phyloP scores from a whole-genome alignment of 2,797 vertebrate species.

The Sebastes oblongus region DNA sequence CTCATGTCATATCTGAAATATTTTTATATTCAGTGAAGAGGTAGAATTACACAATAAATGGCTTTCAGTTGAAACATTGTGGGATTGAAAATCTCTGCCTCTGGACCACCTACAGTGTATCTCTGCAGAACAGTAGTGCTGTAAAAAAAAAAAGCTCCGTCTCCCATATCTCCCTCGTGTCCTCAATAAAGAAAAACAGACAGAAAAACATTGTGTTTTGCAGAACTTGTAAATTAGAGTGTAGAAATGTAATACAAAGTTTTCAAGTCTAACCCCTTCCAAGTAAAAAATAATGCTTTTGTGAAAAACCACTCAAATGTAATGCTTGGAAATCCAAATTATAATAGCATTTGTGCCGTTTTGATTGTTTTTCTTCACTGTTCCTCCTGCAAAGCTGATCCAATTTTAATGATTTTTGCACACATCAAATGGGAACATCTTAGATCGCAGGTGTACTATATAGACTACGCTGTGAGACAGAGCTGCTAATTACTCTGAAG shows the following conservation, averaged over 20 bases:
- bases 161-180: not conserved
- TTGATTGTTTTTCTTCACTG: not conserved
- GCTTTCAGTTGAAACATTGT: constrained; percentile 23
- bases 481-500: not conserved
- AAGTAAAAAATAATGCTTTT: not conserved
- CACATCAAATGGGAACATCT: not conserved
- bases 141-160: not conserved
- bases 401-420: not conserved
- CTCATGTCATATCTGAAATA: constrained; percentile 30
- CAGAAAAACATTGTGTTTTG: not conserved
- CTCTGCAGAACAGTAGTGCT: constrained; percentile 16
- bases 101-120: constrained; percentile 36
- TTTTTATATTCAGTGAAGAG: constrained; percentile 32
- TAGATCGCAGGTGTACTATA: not conserved
- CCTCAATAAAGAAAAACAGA: not conserved
- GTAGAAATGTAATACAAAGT: not conserved
- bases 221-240: not conserved
- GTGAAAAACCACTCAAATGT: not conserved
- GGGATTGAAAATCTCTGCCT: constrained; percentile 24
- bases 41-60: constrained; percentile 41
- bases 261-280: not conserved
- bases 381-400: not conserved
- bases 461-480: not conserved
- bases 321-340: not conserved
- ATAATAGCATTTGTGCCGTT: not conserved